These are phyloP conservation scores for Tiphia femorata DNA, from an alignment of 2,888 invertebrate species.

Conservation along the genomic window DNA sequence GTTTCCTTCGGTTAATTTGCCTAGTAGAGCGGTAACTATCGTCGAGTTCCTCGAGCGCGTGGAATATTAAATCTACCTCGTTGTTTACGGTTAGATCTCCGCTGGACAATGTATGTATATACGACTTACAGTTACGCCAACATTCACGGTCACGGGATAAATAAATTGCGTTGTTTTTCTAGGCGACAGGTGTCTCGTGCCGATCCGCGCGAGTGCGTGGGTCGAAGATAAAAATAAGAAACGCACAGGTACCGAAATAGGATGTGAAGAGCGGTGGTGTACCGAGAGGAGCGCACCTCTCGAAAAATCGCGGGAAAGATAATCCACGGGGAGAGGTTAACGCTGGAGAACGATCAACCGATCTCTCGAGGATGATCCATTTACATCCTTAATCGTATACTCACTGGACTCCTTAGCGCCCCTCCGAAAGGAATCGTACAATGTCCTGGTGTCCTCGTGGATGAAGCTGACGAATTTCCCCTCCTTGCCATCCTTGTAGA, in stretches of 20 bases:
- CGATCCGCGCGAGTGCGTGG: background rate
- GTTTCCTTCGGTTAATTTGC: conserved; percentile 1
- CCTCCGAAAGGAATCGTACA: conserved; percentile 91
- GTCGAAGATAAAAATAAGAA: conserved; percentile 5
- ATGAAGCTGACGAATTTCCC: conserved; percentile 87
- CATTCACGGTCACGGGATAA: background rate
- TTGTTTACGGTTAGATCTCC: background rate
- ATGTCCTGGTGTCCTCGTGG: conserved; percentile 88
- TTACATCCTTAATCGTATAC: too few species aligned
- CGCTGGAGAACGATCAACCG: too few species aligned
- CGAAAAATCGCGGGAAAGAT: too few species aligned
- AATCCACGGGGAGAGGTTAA: background rate
- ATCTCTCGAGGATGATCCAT: too few species aligned
- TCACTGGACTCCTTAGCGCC: conserved; percentile 93
- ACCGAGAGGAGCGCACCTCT: too few species aligned
- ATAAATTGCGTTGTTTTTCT: conserved; percentile 7
- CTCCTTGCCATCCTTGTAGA: conserved; percentile 90
- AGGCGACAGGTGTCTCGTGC: conserved; percentile 6
- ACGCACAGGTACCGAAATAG: too few species aligned
- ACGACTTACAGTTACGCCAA: background rate
- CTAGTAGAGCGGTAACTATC: too few species aligned
- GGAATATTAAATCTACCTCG: too few species aligned
- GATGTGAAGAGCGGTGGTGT: too few species aligned
- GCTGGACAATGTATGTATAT: background rate
- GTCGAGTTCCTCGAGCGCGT: too few species aligned